phyloP scores from a whole-genome alignment of 2,888 invertebrate species.

The Polydrusus cervinus region DNA sequence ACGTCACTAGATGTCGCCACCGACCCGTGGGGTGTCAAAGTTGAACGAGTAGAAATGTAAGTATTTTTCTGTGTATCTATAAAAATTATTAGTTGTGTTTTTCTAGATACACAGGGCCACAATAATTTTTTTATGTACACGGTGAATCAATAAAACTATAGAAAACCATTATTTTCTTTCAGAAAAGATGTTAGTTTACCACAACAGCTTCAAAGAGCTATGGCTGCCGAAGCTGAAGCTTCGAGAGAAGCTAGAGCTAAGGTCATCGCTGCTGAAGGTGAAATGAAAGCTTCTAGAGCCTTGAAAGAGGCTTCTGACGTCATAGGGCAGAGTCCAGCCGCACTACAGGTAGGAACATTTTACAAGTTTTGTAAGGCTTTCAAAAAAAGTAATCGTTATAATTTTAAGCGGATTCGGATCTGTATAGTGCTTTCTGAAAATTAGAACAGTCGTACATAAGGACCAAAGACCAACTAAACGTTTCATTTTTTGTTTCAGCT shows the following conservation, averaged over 20 bases:
- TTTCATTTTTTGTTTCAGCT: conserved; percentile 75
- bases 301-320: conserved; percentile 91
- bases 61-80: conserved; percentile 61
- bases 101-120: no score
- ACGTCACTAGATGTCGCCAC: conserved; percentile 88
- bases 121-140: no score
- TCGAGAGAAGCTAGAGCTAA: conserved; percentile 86
- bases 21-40: conserved; percentile 95
- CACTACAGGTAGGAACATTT: conserved; percentile 81
- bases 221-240: conserved; percentile 90
- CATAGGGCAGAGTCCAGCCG: conserved; percentile 87
- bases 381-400: no score
- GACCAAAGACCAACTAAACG: background rate
- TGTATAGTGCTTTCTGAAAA: no score
- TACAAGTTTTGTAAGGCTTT: no score
- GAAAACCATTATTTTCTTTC: no score
- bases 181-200: conserved; percentile 88
- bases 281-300: conserved; percentile 89
- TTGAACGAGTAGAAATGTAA: conserved; percentile 96
- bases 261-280: conserved; percentile 89
- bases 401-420: no score
- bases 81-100: no score
- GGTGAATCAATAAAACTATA: no score
- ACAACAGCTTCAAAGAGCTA: conserved; percentile 84
- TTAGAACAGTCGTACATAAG: background rate